phyloP scores from a whole-genome alignment of 2,888 invertebrate genomes.

The Apodemia duryi region DNA sequence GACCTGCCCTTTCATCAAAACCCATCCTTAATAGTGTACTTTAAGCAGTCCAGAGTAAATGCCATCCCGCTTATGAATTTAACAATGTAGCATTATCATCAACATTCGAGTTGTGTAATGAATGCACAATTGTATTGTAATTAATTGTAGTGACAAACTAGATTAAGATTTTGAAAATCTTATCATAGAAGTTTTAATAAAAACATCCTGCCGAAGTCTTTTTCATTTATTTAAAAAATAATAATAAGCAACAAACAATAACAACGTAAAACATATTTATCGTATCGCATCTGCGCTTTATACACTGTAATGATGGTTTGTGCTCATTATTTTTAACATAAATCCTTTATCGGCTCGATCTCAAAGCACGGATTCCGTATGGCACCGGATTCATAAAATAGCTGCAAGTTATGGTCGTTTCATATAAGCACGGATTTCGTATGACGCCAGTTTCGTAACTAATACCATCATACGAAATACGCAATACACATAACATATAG shows the following conservation, averaged over 20 bases:
- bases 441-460: no score
- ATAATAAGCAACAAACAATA: slow-evolving; percentile 79
- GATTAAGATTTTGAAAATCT: slow-evolving; percentile 31
- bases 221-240: slow-evolving; percentile 71
- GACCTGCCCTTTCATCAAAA: slow-evolving; percentile 29
- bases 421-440: neutral
- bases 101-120: slow-evolving; percentile 27
- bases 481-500: no score
- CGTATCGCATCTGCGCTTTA: slow-evolving; percentile 47
- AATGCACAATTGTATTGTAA: slow-evolving; percentile 36
- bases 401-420: neutral
- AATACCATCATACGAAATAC: no score
- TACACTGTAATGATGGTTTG: slow-evolving; percentile 51
- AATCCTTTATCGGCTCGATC: neutral
- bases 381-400: neutral
- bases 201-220: slow-evolving; percentile 59
- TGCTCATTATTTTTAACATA: slow-evolving; percentile 1
- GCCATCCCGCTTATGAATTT: slow-evolving; percentile 30
- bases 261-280: slow-evolving; percentile 68
- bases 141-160: slow-evolving; percentile 13
- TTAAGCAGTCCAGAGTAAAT: slow-evolving; percentile 26
- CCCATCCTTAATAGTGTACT: slow-evolving; percentile 14
- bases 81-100: slow-evolving; percentile 24
- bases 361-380: no score
- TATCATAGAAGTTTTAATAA: slow-evolving; percentile 58